These are phyloP conservation scores for Cyclopterus lumpus DNA, from an alignment of 2,797 vertebrate species.

Conservation along the genomic window DNA sequence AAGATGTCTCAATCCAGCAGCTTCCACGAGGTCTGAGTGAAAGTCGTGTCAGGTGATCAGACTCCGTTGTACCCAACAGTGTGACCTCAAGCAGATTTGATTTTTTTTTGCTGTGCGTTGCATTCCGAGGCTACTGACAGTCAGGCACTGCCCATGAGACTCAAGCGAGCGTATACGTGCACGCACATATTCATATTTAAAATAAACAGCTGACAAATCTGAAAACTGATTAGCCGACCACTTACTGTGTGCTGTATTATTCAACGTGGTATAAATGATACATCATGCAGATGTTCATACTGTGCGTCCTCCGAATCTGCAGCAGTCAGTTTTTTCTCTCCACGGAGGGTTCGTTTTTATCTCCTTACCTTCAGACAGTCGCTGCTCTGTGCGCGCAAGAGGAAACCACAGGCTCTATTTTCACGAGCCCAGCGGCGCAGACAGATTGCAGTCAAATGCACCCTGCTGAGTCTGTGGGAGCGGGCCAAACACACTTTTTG, in stretches of 20 bases:
- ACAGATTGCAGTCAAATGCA: background rate
- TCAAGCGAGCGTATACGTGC: background rate
- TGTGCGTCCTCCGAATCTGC: background rate
- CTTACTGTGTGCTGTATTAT: background rate
- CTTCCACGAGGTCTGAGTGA: background rate
- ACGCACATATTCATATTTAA: background rate
- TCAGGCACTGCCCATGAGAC: background rate
- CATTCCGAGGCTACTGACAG: background rate
- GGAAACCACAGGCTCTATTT: background rate
- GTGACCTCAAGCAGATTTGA: background rate
- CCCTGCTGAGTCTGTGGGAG: background rate
- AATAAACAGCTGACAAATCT: background rate
- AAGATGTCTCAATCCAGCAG: slow-evolving; percentile 2
- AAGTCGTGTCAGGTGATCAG: slow-evolving; percentile 4
- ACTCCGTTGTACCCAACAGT: background rate
- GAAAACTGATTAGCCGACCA: background rate
- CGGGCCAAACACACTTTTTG: background rate
- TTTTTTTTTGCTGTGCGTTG: background rate
- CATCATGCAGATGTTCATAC: background rate
- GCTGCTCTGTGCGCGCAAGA: background rate
- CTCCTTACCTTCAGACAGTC: background rate
- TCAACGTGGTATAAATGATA: slow-evolving; percentile 1
- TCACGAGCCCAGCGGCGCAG: background rate
- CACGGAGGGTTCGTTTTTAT: background rate
- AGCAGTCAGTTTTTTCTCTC: background rate